Base-by-base conservation (phyloP, 2,888 invertebrate genomes). In the Vanessa cardui region DNA sequence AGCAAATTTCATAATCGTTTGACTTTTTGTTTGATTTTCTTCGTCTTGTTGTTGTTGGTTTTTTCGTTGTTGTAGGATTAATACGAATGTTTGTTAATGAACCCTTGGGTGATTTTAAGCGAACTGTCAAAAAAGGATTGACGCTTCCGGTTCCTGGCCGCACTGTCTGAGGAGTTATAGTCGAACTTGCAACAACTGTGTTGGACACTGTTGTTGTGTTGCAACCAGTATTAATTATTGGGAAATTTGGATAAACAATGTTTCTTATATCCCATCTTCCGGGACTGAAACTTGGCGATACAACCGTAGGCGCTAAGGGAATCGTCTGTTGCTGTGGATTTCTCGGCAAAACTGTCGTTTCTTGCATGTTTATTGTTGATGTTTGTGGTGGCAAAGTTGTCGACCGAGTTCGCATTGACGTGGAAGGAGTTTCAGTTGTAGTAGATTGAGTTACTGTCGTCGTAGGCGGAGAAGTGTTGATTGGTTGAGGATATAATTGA, bases 1-100 rank as follows among this genome's bases (percentile, higher is more conserved):
- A 71, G 73, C 92, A 92, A 1, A 80, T 77, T 6, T 90, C 89
- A 69, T 85, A 90, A 49, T 80, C 86, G 72, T 90, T 90, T 69
- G 74, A 76, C 21, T 74, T 85, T 67, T 79, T 86, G 52, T 83
- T 84, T 60, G 78, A 76, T 21, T 79, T 77, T 59, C 78, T 76
- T 56, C 75, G 78, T 20, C 77, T 79, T 3, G 78, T 78, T 5
- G 79, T 81, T 15, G 78, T 74, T 50, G 78, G 81, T 64, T 76
- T 81, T 1, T 81, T 83, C 2, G 83, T 85, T 5, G 83, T 77
- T 7, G 81, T 82, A 7, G 85, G 82, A 61, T 88, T 87, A 16
- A 90, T 81, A 58, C 81, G 81, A 5, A 90, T 78, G 60, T 88
- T 88, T 0, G 90, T 90, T 52, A 88, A 83, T 0, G 88, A 83